Percentiles rank a stretch among this genome's conserved stretches.
Conservation (phyloP, 2,113 vertebrate genomes). For the Catagonus wagneri region DNA sequence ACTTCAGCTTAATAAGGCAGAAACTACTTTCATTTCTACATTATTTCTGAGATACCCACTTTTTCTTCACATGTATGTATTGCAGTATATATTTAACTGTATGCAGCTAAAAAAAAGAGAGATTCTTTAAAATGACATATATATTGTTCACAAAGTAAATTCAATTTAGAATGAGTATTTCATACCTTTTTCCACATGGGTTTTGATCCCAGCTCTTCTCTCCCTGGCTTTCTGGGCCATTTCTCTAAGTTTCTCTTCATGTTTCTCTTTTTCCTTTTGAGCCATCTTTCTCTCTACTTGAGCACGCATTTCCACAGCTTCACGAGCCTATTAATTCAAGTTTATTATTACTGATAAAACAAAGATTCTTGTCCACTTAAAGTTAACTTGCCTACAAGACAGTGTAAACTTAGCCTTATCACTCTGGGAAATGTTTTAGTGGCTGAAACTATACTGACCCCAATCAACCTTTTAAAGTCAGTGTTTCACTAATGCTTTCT, state of each 20-base stretch:
- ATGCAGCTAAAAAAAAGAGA: background rate
- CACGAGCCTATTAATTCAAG: constrained; percentile 91
- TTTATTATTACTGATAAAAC: constrained; percentile 33
- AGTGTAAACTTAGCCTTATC: background rate
- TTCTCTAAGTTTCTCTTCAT: constrained; percentile 98
- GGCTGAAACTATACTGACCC: background rate
- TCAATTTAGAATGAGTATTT: background rate
- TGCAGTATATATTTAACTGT: too few species aligned
- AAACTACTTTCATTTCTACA: constrained; percentile 13
- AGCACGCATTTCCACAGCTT: constrained; percentile 98
- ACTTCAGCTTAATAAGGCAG: background rate
- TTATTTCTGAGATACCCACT: constrained; percentile 17
- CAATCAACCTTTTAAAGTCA: constrained; percentile 18
- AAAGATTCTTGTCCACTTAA: constrained; percentile 24
- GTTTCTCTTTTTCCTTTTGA: constrained; percentile 99
- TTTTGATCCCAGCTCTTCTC: constrained; percentile 97
- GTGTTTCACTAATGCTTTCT: constrained; percentile 22
- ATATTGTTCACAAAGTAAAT: constrained; percentile 14
- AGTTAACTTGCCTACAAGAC: background rate
- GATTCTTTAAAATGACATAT: constrained; percentile 44
- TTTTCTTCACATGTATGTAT: background rate
- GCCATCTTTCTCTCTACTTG: constrained; percentile 99
- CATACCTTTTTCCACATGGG: constrained; percentile 95
- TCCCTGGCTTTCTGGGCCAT: constrained; percentile 98
- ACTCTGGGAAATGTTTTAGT: constrained; percentile 37